Evolutionary conservation across 1,140 invertebrate species (phyloP), one percentile per base, ranked within the genome.

Genomic region (Diorhabda elongata): DNA sequence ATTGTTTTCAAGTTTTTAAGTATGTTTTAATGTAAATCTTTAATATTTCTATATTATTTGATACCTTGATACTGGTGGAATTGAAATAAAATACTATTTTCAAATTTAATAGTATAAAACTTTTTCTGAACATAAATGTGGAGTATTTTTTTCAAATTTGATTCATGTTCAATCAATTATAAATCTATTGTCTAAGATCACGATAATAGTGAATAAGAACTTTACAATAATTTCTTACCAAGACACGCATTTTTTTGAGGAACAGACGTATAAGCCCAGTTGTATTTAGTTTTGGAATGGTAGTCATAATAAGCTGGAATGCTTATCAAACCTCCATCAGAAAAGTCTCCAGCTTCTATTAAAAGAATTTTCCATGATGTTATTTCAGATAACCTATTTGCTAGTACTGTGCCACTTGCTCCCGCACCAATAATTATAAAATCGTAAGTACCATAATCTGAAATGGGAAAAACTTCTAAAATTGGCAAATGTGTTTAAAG

Each of bases 261-360:
- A 5, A 67, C 86, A 68, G 90, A 90, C 7, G 79, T 76, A 76
- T 90, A 93, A 60, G 85, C 83, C 92, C 91, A 94, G 75, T 92
- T 87, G 26, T 85, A 82, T 42, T 82, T 78, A 0, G 86, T 88
- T 0, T 79, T 77, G 7, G 71, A 85, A 84, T 66, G 87, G 83
- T 65, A 85, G 83, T 47, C 82, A 87, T 3, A 89, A 78, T 0
- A 85, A 81, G 58, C 68, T 2, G 91, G 91, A 56, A 92, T 85
- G 67, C 88, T 83, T 3, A 89, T 86, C 67, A 91, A 84, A 57
- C 88, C 43, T 5, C 44, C 84, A 45, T 88, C 88, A 73, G 92
- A 90, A 67, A 88, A 86, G 5, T 86, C 85, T 43, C 83, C 81
- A 3, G 87, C 87, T 75, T 90, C 88, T 7, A 89, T 43, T n/a